Percentiles rank a stretch among this genome's conserved stretches.
Evolutionary conservation across 1,140 invertebrate species (phyloP).

Genomic region (Atta cephalotes): DNA sequence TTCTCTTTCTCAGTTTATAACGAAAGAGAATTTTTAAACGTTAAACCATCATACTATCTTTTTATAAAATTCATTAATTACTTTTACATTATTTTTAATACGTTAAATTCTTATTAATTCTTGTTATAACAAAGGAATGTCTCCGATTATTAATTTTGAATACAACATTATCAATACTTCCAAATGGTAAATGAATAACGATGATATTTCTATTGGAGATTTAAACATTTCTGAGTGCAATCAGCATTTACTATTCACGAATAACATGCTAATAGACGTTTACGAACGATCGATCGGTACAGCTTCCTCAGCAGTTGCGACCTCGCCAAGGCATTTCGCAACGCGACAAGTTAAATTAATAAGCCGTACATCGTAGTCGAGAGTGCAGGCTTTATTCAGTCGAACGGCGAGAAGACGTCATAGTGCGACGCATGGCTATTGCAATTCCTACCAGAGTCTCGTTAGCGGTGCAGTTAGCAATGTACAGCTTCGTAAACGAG

Average conservation of each 20-base stretch:
- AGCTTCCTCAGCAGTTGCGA: slow-evolving; percentile 42
- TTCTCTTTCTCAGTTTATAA: not conserved
- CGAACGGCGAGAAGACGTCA: slow-evolving; percentile 47
- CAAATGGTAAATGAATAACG: not conserved
- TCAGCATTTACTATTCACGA: slow-evolving; percentile 37
- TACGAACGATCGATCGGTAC: slow-evolving; percentile 46
- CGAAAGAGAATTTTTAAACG: not conserved
- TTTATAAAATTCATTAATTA: not conserved
- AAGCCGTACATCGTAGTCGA: slow-evolving; percentile 44
- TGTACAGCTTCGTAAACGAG: slow-evolving; percentile 51
- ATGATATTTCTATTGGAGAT: slow-evolving; percentile 15
- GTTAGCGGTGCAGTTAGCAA: slow-evolving; percentile 49
- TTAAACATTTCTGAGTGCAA: not conserved
- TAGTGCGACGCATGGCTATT: slow-evolving; percentile 23
- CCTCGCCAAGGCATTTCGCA: slow-evolving; percentile 6
- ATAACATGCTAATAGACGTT: slow-evolving; percentile 52
- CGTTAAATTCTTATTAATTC: not conserved
- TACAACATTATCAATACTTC: not conserved
- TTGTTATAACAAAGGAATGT: not conserved
- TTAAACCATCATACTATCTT: not conserved
- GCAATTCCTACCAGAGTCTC: slow-evolving; percentile 30
- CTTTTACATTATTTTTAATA: not conserved
- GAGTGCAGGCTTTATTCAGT: slow-evolving; percentile 39
- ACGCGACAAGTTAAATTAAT: slow-evolving; percentile 59
- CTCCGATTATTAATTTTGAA: not conserved